These are phyloP conservation scores for Himalopsyche anomala DNA, from an alignment of 2,888 invertebrate genomes.

Conservation along the genomic window DNA sequence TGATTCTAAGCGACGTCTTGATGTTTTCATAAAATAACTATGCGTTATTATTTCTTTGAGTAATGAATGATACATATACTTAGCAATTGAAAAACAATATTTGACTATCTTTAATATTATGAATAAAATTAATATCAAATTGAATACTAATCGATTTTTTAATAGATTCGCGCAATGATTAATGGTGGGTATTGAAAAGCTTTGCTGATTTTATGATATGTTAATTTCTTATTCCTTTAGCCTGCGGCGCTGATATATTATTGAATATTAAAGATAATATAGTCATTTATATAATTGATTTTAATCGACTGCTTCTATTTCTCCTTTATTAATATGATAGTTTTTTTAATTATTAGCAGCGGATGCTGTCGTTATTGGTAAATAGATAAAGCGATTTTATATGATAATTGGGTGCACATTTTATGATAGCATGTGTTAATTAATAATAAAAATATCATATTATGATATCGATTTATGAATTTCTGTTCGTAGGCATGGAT, in stretches of 20 bases:
- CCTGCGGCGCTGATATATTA: not conserved
- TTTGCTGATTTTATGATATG: slow-evolving; percentile 8
- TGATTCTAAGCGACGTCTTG: no score
- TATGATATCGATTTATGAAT: no score
- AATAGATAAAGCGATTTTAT: no score
- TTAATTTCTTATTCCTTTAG: not conserved
- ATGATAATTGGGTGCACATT: no score
- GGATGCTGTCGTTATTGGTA: no score
- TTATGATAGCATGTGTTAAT: no score
- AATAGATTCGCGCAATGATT: slow-evolving; percentile 8
- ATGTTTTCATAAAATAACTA: not conserved
- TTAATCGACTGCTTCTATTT: not conserved
- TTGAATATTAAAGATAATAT: not conserved
- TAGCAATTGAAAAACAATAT: not conserved
- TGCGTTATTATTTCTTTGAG: not conserved
- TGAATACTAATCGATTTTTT: not conserved
- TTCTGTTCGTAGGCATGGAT: no score
- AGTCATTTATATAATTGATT: not conserved
- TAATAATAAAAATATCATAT: no score
- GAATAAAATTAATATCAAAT: not conserved
- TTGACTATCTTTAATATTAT: not conserved
- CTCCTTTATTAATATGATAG: no score
- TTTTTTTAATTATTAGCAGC: no score
- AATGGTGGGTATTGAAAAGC: not conserved
- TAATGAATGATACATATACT: slow-evolving; percentile 14